Evolutionary conservation across 1,140 invertebrate species (phyloP).

Genomic region (Bombus superbus): DNA sequence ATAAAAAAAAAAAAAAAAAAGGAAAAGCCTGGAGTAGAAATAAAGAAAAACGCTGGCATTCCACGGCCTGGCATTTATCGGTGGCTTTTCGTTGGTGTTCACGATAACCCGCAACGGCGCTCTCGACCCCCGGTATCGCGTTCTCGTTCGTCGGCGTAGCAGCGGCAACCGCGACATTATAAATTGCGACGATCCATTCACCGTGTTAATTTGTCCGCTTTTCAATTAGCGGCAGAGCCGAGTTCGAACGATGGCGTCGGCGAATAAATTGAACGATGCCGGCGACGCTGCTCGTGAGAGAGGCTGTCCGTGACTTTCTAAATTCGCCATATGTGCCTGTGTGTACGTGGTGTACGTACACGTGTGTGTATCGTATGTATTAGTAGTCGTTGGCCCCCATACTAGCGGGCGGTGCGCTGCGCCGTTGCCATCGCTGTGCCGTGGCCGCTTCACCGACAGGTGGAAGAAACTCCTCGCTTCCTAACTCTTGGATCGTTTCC

Average conservation of each 20-base stretch:
- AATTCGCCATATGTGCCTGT: constrained; percentile 20
- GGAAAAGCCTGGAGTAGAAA: too few species aligned
- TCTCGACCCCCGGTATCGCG: constrained; percentile 9
- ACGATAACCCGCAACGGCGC: constrained; percentile 23
- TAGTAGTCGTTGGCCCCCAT: background rate
- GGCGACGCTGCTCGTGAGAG: constrained; percentile 31
- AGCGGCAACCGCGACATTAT: constrained; percentile 56
- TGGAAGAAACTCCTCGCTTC: constrained; percentile 22
- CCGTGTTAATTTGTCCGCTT: constrained; percentile 70
- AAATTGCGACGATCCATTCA: constrained; percentile 66
- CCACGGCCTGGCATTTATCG: constrained; percentile 16
- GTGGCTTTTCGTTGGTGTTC: background rate
- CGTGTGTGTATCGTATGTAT: background rate
- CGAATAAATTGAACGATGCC: constrained; percentile 63
- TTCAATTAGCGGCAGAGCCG: constrained; percentile 68
- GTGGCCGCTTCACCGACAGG: constrained; percentile 36
- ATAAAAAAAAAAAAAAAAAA: background rate
- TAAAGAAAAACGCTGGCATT: background rate
- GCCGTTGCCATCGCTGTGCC: background rate
- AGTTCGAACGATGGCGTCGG: constrained; percentile 49
- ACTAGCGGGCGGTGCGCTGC: constrained; percentile 12
- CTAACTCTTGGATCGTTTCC: constrained; percentile 32
- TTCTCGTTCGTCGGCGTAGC: constrained; percentile 39
- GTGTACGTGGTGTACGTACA: background rate
- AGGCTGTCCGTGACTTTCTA: constrained; percentile 65